These are phyloP conservation scores for Chiroxiphia lanceolata DNA, from an alignment of 2,797 vertebrate species.

Conservation along the genomic window DNA sequence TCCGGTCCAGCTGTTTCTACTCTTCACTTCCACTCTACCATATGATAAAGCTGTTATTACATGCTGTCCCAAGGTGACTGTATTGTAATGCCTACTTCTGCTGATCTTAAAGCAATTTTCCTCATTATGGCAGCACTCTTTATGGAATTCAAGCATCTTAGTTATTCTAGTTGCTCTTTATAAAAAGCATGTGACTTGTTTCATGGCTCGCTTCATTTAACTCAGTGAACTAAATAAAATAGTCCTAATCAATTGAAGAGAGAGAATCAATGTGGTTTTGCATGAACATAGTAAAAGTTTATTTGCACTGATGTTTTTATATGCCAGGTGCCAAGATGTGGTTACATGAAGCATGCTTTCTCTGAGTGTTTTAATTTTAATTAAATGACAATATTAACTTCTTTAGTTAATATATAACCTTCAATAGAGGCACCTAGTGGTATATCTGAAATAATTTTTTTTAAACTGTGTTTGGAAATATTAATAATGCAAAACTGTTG, in stretches of 20 bases:
- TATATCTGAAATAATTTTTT: background rate
- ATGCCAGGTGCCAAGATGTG: constrained; percentile 8
- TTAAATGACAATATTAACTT: constrained; percentile 66
- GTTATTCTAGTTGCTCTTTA: background rate
- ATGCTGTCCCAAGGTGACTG: background rate
- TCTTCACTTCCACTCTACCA: background rate
- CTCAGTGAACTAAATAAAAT: background rate
- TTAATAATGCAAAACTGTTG: background rate
- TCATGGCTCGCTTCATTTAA: constrained; percentile 50
- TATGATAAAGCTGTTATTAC: background rate
- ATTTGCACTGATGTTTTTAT: constrained; percentile 42
- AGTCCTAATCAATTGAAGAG: background rate
- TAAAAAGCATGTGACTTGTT: constrained; percentile 30
- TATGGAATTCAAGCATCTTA: background rate
- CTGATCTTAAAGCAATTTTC: background rate
- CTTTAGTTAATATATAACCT: constrained; percentile 73
- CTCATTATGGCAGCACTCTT: background rate
- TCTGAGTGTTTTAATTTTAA: constrained; percentile 60
- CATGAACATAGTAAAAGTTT: constrained; percentile 37
- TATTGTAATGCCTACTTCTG: background rate
- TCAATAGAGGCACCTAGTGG: constrained; percentile 72
- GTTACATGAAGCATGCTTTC: constrained; percentile 63
- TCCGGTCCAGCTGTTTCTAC: background rate
- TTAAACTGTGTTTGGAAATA: background rate
- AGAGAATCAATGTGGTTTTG: constrained; percentile 26